Percentiles rank a stretch among this genome's conserved stretches.
Conservation (phyloP, 2,113 vertebrate genomes). For the Corythoichthys intestinalis region DNA sequence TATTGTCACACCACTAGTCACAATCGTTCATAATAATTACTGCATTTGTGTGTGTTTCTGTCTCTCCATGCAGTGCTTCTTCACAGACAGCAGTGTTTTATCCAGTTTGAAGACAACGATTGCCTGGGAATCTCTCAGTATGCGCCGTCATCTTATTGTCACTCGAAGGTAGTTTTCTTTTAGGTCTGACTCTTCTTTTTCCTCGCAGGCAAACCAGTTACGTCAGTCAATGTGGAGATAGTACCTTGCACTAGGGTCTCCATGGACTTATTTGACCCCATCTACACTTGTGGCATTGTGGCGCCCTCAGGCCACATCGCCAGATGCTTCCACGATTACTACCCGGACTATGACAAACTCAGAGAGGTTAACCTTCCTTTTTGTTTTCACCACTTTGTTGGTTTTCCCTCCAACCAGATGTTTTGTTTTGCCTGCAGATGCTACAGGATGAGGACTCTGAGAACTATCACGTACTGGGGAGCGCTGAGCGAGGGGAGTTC, state of each 20-base stretch:
- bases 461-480: conserved; percentile 77
- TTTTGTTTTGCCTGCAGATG: conserved; percentile 68
- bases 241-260: conserved; percentile 67
- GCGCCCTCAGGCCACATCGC: conserved; percentile 60
- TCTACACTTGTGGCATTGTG: conserved; percentile 65
- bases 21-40: too few species aligned
- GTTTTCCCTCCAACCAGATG: neutral
- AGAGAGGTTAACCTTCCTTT: conserved; percentile 51
- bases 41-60: neutral
- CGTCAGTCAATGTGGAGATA: conserved; percentile 62
- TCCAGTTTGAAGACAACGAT: conserved; percentile 54
- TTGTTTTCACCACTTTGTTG: neutral
- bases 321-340: conserved; percentile 68
- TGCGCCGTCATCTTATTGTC: conserved; percentile 29
- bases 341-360: conserved; percentile 71
- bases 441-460: conserved; percentile 84
- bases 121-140: conserved; percentile 60
- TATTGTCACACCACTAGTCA: too few species aligned
- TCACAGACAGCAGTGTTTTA: conserved; percentile 65
- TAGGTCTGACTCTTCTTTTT: conserved; percentile 14
- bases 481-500: conserved; percentile 81
- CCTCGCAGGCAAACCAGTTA: conserved; percentile 53
- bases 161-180: neutral
- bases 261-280: conserved; percentile 71
- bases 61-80: conserved; percentile 63